Evolutionary conservation across 2,888 invertebrate genomes (phyloP).

Genomic region (Coleophora deauratella): DNA sequence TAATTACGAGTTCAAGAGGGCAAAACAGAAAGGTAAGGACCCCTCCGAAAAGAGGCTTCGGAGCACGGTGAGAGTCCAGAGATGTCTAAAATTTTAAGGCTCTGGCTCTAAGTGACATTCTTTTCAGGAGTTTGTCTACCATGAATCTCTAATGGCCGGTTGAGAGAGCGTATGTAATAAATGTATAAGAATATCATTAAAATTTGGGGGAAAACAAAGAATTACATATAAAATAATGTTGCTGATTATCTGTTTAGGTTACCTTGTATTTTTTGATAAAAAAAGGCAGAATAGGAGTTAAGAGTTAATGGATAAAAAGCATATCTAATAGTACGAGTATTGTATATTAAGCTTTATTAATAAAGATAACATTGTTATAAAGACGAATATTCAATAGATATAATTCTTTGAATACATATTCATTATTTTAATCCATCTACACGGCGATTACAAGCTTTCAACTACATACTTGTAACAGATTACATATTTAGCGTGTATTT

Average conservation of each 20-base stretch:
- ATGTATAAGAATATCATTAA: no score
- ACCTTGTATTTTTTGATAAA: not conserved
- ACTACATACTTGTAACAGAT: conserved; percentile 7
- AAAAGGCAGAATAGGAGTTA: no score
- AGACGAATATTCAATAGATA: not conserved
- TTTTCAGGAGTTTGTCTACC: no score
- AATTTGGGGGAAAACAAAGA: no score
- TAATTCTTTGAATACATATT: not conserved
- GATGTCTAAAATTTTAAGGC: no score
- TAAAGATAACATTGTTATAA: not conserved
- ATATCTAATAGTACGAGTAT: not conserved
- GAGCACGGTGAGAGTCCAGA: no score
- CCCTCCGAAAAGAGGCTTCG: no score
- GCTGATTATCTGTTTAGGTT: not conserved
- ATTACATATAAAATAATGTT: not conserved
- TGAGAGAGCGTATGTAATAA: no score
- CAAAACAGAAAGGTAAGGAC: conserved; percentile 27
- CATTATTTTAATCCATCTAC: conserved; percentile 2
- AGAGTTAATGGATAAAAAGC: not conserved
- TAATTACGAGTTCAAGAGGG: conserved; percentile 49
- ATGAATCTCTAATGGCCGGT: no score
- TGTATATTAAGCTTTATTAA: not conserved
- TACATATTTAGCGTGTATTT: conserved; percentile 7
- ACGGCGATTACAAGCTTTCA: conserved; percentile 7
- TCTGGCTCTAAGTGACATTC: no score